Evolutionary conservation across 2,888 invertebrate species (phyloP).

Genomic region (Amphimallon solstitiale): DNA sequence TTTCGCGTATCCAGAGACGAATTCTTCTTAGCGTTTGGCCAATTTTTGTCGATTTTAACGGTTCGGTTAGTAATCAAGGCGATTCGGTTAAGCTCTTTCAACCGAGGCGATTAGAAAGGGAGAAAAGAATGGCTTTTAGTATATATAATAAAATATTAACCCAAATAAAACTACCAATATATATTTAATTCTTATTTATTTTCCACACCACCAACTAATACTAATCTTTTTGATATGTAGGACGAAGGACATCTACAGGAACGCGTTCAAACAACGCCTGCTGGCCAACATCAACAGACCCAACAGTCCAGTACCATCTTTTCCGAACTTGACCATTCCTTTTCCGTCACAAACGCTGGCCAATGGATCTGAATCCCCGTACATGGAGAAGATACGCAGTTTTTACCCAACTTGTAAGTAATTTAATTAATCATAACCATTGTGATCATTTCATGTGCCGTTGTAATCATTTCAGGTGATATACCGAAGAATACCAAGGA

Average conservation of each 20-base stretch:
- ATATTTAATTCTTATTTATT: too few species aligned
- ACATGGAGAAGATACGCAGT: constrained; percentile 57
- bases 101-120: too few species aligned
- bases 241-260: constrained; percentile 40
- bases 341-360: constrained; percentile 38
- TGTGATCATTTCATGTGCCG: too few species aligned
- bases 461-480: constrained; percentile 62
- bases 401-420: constrained; percentile 61
- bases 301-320: constrained; percentile 36
- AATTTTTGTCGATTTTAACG: too few species aligned
- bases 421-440: too few species aligned
- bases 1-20: too few species aligned
- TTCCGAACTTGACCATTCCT: constrained; percentile 25
- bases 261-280: constrained; percentile 40
- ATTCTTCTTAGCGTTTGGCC: too few species aligned
- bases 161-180: too few species aligned
- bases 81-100: too few species aligned
- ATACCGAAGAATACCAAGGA: constrained; percentile 67
- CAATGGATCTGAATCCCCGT: constrained; percentile 44
- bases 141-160: too few species aligned
- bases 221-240: constrained; percentile 16
- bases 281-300: constrained; percentile 38
- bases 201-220: neutral
- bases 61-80: too few species aligned
- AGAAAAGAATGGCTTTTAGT: too few species aligned